These are phyloP conservation scores for Scomberomorus guttatus DNA, from an alignment of 2,797 vertebrate species.

Conservation along the genomic window DNA sequence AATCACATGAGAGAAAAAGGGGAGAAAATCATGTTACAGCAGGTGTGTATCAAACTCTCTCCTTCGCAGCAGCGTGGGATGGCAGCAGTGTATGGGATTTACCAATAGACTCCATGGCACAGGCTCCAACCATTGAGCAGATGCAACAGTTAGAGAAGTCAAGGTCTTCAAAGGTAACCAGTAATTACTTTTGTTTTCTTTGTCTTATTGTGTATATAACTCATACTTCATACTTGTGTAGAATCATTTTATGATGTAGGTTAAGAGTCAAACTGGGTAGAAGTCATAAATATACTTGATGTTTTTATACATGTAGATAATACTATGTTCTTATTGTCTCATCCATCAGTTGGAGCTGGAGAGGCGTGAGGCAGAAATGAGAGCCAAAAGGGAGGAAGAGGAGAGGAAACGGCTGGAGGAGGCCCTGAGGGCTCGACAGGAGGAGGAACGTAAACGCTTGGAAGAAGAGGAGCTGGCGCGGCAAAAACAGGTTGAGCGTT, in stretches of 20 bases:
- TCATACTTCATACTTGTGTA: background rate
- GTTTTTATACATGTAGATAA: background rate
- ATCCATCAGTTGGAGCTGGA: conserved; percentile 92
- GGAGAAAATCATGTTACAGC: background rate
- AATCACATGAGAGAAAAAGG: background rate
- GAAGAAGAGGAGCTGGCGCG: conserved; percentile 91
- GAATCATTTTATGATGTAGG: too few species aligned
- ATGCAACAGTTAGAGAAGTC: conserved; percentile 97
- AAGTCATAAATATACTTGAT: background rate
- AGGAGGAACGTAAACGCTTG: conserved; percentile 91
- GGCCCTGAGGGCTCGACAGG: conserved; percentile 89
- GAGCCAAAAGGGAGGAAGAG: conserved; percentile 95
- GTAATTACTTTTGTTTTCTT: background rate
- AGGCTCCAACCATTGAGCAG: conserved; percentile 95
- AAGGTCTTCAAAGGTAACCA: conserved; percentile 93
- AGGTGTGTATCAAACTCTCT: background rate
- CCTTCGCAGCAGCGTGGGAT: conserved; percentile 91
- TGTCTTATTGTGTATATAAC: background rate
- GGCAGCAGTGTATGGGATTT: conserved; percentile 98
- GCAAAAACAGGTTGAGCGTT: conserved; percentile 88
- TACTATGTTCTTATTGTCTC: conserved; percentile 12
- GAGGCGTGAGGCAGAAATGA: conserved; percentile 93
- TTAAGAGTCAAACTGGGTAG: too few species aligned
- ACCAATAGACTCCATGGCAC: conserved; percentile 92
- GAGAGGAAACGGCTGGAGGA: conserved; percentile 95